Evolutionary conservation across 2,797 vertebrate species (phyloP), one percentile per base, ranked within the genome.

Genomic region (Lindbergichthys nudifrons): DNA sequence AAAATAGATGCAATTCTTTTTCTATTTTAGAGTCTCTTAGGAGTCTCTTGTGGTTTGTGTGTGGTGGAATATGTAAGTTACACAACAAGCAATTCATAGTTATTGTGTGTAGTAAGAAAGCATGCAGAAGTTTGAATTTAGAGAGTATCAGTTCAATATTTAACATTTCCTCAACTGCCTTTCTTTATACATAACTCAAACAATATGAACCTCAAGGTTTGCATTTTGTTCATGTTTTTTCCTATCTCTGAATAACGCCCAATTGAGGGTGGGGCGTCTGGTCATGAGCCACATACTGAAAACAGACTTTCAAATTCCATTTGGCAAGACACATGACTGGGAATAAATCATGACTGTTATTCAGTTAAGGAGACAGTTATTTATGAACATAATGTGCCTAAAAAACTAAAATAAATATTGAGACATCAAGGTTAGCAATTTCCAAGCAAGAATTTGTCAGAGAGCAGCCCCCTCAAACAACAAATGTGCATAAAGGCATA

Each of bases 401-500:
- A 79, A 62, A 21, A 13, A 66, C 66, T 3, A 47, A 71, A 64
- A 68, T 57, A 82, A 83, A 80, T 52, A 87, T 72, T 86, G 65
- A 85, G 83, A 89, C 87, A 85, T 90, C 83, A 82, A 86, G 82
- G 77, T 52, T 46, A 77, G 71, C n/a, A 10, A 83, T 85, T 86
- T 64, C 74, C 43, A 56, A 65, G 70, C 65, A 81, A 62, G 87
- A 87, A 82, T 88, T 74, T 63, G 61, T 76, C 81, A 82, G 61
- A 77, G 45, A 84, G 74, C 81, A 51, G 67, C 64, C 51, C 65
- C 81, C 70, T 81, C 61, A 79, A 85, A 92, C 87, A 91, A 88
- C 89, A 93, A 85, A 92, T 93, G 91, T 86, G 90, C 71, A 70
- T 81, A 43, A 87, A 91, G 85, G 83, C 90, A 91, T 90, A 83